phyloP scores from a whole-genome alignment of 2,797 vertebrate genomes.

The Pangasius mekongensis region DNA sequence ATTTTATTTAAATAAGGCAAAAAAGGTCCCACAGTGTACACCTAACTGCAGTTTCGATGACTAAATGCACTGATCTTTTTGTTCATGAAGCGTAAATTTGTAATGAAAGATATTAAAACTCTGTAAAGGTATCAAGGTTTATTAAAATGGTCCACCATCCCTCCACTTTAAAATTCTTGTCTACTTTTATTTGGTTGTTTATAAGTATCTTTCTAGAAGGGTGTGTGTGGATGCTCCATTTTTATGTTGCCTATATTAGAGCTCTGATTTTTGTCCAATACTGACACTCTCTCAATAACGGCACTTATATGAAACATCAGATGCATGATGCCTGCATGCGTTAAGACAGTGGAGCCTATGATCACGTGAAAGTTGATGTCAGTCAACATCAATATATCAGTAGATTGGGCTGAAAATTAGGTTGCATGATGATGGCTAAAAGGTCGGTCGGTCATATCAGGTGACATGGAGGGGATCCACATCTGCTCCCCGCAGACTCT shows the following conservation, averaged over 20 bases:
- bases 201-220: background rate
- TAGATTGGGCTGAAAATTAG: background rate
- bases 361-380: background rate
- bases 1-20: conserved; percentile 39
- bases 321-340: background rate
- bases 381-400: background rate
- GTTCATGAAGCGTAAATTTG: conserved; percentile 42
- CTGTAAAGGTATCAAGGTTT: conserved; percentile 60
- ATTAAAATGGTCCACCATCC: conserved; percentile 78
- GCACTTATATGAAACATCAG: background rate
- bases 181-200: background rate
- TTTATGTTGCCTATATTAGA: background rate
- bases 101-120: conserved; percentile 58
- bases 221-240: background rate
- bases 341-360: background rate
- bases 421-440: background rate
- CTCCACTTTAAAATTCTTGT: conserved; percentile 48
- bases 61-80: conserved; percentile 56
- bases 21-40: conserved; percentile 18
- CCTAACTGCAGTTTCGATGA: conserved; percentile 32
- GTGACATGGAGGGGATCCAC: too few relatives aligned
- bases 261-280: background rate
- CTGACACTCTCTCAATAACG: background rate
- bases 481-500: too few relatives aligned
- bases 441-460: too few relatives aligned